A percentile compares a stretch with the other conserved stretches of the same genome.
Evolutionary conservation across 1,140 invertebrate species (phyloP).

Genomic region (Neodiprion fabricii): DNA sequence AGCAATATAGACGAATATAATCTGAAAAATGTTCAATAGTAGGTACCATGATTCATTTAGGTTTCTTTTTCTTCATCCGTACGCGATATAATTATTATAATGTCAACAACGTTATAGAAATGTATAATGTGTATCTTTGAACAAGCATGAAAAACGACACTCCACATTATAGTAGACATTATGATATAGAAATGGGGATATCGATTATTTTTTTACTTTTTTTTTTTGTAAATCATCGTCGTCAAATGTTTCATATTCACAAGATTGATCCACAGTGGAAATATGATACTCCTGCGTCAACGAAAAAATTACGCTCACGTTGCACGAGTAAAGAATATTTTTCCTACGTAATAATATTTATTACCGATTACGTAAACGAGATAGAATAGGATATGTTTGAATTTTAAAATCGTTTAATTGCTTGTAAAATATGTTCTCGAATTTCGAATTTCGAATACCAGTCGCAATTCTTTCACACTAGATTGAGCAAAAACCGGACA

Average conservation of each 20-base stretch:
- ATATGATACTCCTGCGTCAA: neutral
- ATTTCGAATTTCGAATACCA: slow-evolving; percentile 7
- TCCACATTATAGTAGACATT: neutral
- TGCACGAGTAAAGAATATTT: neutral
- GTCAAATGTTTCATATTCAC: neutral
- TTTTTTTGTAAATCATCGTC: neutral
- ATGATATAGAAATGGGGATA: neutral
- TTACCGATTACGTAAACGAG: neutral
- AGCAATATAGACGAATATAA: slow-evolving; percentile 7
- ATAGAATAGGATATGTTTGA: slow-evolving; percentile 1
- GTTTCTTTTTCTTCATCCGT: neutral
- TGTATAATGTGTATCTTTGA: neutral
- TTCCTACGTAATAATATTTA: neutral
- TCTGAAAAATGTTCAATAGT: slow-evolving; percentile 3
- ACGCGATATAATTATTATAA: neutral
- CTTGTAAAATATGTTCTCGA: slow-evolving; percentile 1
- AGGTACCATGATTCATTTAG: neutral
- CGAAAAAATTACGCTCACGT: neutral
- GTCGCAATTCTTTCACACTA: neutral
- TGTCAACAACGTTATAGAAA: slow-evolving; percentile 2
- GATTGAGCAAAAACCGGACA: neutral
- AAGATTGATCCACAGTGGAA: neutral
- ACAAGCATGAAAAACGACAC: slow-evolving; percentile 7
- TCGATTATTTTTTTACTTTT: neutral
- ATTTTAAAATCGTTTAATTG: slow-evolving; percentile 5